These are phyloP conservation scores for Acrocephalus arundinaceus DNA, from an alignment of 2,113 vertebrate genomes.

Conservation along the genomic window DNA sequence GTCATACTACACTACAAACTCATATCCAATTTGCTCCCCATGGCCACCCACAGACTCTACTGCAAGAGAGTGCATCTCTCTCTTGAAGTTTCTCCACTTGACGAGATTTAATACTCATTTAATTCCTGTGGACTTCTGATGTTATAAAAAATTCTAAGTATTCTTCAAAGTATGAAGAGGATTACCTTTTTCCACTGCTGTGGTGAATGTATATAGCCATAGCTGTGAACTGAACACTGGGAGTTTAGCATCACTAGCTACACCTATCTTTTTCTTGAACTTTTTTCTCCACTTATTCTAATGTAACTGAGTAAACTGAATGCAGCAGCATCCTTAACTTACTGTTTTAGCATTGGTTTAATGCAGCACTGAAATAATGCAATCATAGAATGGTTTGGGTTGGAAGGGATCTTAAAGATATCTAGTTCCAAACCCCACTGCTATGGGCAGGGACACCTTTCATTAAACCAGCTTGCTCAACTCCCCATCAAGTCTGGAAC, in stretches of 20 bases:
- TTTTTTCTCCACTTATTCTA: background rate
- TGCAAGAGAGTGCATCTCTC: background rate
- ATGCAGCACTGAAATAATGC: background rate
- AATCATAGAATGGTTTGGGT: background rate
- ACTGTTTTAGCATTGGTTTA: background rate
- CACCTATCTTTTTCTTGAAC: background rate
- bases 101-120: background rate
- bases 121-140: background rate
- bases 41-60: background rate
- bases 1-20: background rate
- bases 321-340: background rate
- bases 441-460: accelerated
- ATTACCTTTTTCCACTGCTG: background rate
- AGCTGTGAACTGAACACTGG: background rate
- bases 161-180: background rate
- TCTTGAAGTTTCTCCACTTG: background rate
- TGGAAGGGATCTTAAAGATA: background rate
- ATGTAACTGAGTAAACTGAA: background rate
- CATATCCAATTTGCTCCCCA: background rate
- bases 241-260: background rate
- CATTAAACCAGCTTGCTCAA: background rate
- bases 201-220: background rate
- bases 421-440: background rate
- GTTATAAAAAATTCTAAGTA: background rate
- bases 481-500: no score